Base-by-base conservation (phyloP, 2,888 invertebrate species). In the Lithophane socia region DNA sequence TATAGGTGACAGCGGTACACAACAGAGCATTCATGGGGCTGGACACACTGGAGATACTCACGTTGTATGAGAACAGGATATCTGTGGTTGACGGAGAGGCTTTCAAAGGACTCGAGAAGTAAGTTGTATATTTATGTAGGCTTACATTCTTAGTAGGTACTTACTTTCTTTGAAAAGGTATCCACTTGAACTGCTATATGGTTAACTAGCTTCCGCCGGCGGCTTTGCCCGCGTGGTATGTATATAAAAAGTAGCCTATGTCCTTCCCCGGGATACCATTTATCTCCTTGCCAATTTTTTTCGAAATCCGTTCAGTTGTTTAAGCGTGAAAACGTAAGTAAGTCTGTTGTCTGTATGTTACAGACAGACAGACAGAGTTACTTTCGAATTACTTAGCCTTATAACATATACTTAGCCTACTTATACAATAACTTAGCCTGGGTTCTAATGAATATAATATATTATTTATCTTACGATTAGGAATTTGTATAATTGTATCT, bases 51-150 rank as follows among this genome's bases (percentile, higher is more conserved):
- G 98, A 99, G 93, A 98, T 99, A 85, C 97, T 99, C 60, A 98
- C 98, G 18, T 95, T 99, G 56, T 99, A 99, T 93, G 99, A 98
- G 94, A 99, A 99, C 93, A 98, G 98, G 95, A 98, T 99, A 91
- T 97, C 97, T 87, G 97, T 97, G 73, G 97, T 99, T 85, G 98
- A 99, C 92, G 97, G 97, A 16, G 98, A 98, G 82, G 98, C 99
- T 56, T 99, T 99, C 93, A 97, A 98, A 86, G 99, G 99, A 75
- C 96, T 99, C 12, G 99, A 98, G 90, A 98, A 98, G 98, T 99
- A 96, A 97, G 98, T 97, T 54, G 8, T 24, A 52, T 76, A 2
- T 58, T 37, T 37, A 13, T 49, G 9, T 49, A 21, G 37, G 3
- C 42, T 58, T 67, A 13, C 0, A 37, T 44, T 66, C n/a, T 7